Conservation (phyloP, 2,797 vertebrate genomes). For the Myotis myotis region DNA sequence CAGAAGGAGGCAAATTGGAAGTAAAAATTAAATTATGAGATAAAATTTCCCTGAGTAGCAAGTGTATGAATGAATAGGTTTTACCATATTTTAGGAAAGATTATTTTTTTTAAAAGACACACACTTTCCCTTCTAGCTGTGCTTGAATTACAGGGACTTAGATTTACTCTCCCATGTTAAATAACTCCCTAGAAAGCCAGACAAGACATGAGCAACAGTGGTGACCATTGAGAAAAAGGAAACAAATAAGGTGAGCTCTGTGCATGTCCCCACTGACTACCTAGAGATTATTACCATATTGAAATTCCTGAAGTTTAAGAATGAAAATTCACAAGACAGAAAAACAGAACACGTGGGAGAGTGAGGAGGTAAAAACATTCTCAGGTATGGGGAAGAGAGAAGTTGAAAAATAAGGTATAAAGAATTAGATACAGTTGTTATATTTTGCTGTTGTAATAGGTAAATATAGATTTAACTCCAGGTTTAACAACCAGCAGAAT, state of each 20-base stretch:
- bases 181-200: background rate
- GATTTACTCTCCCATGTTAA: background rate
- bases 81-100: background rate
- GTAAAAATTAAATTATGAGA: conserved; percentile 42
- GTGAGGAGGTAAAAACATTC: background rate
- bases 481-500: background rate
- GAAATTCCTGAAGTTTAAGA: conserved; percentile 33
- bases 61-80: background rate
- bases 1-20: background rate
- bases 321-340: background rate
- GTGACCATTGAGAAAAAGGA: background rate
- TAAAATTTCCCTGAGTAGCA: background rate
- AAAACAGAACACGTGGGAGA: background rate
- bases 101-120: background rate
- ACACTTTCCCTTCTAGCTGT: background rate
- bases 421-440: background rate
- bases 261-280: background rate
- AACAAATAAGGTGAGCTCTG: background rate
- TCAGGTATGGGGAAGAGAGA: background rate
- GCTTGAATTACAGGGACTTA: background rate
- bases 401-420: background rate
- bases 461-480: background rate
- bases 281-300: background rate
- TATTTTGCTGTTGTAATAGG: background rate
- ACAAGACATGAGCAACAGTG: fast-evolving